Conservation (phyloP, 64 coral and sea anemone genomes). For the Stichodactyla mertensii region DNA sequence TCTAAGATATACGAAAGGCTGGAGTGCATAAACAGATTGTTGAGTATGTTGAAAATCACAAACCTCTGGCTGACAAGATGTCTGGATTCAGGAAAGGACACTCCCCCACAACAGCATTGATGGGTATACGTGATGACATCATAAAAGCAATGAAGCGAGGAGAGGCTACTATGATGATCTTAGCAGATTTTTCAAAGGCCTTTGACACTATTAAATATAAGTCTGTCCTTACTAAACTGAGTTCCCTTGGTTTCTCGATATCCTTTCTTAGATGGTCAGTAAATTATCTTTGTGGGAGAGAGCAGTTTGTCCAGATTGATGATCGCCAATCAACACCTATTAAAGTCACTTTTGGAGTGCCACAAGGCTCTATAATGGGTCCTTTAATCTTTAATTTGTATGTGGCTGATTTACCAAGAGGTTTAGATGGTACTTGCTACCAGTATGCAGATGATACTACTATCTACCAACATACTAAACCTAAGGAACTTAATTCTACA, state of each 20-base stretch:
- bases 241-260: constrained; percentile 7
- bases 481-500: no score
- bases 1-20: constrained; percentile 40
- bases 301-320: constrained; percentile 29
- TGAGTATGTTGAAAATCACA: constrained; percentile 4
- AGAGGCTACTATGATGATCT: constrained; percentile 1
- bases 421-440: constrained; percentile 9
- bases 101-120: constrained; percentile 22
- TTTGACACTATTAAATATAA: constrained; percentile 22
- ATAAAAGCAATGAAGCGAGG: constrained; percentile 14
- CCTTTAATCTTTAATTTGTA: constrained; percentile 37
- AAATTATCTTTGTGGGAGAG: background rate
- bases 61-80: background rate
- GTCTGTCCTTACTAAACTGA: background rate
- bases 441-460: constrained; percentile 32
- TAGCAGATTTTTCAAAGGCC: constrained; percentile 20
- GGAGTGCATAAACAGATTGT: background rate
- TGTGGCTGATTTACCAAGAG: background rate
- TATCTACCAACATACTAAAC: no score
- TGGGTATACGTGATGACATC: constrained; percentile 25
- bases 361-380: constrained; percentile 19
- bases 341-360: constrained; percentile 11
- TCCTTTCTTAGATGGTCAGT: constrained; percentile 18
- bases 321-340: background rate
- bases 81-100: constrained; percentile 50